Evolutionary conservation across 2,113 vertebrate genomes (phyloP).

Genomic region (Rhea pennata): DNA sequence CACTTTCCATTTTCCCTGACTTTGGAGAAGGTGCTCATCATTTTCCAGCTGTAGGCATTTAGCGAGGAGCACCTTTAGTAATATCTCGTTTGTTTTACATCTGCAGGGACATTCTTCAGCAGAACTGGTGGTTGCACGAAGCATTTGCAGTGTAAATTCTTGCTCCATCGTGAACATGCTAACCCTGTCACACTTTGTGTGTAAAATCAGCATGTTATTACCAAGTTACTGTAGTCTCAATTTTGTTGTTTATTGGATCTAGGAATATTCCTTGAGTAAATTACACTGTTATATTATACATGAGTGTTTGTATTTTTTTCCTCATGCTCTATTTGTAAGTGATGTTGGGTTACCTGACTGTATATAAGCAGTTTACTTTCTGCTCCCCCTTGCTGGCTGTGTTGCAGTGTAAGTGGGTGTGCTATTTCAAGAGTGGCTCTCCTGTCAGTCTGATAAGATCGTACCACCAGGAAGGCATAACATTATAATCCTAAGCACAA

Average conservation of each 20-base stretch:
- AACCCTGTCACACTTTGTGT: neutral
- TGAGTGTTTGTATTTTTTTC: neutral
- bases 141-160: neutral
- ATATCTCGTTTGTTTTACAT: slow-evolving; percentile 14
- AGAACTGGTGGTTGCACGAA: neutral
- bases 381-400: neutral
- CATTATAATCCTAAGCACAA: slow-evolving; percentile 52
- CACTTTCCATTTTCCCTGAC: neutral
- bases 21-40: neutral
- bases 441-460: slow-evolving; percentile 44
- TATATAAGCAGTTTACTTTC: neutral
- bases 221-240: neutral
- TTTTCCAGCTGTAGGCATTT: neutral
- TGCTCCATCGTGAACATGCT: neutral
- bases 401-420: neutral
- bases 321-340: neutral
- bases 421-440: slow-evolving; percentile 38
- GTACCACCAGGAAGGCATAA: slow-evolving; percentile 9
- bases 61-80: slow-evolving; percentile 30
- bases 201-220: neutral
- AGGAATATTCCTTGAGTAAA: neutral
- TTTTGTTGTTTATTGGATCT: neutral
- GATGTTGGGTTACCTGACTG: neutral
- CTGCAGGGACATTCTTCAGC: neutral
- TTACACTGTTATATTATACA: neutral